phyloP scores from a whole-genome alignment of 2,113 vertebrate species.

The Pseudorasbora parva region DNA sequence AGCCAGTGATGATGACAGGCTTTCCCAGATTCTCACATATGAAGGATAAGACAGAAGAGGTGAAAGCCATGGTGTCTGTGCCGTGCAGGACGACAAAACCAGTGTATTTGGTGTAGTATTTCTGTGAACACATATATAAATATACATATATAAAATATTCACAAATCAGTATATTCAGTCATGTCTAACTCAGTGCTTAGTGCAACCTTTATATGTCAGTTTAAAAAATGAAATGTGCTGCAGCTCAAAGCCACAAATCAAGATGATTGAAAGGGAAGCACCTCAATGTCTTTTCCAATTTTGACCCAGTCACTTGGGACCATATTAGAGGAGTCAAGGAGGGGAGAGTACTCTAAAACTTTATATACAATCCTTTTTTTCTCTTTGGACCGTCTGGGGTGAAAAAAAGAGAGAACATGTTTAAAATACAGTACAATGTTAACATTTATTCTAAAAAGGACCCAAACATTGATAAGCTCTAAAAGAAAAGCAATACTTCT shows the following conservation, averaged over 20 bases:
- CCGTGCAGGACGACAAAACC: conserved; percentile 95
- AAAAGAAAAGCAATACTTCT: not conserved
- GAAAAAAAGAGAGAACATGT: conserved; percentile 27
- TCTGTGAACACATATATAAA: conserved; percentile 74
- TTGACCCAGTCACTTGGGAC: conserved; percentile 89
- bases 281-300: conserved; percentile 84
- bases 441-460: not conserved
- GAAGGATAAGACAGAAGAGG: conserved; percentile 90
- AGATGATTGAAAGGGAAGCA: conserved; percentile 47
- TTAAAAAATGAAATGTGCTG: not conserved
- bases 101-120: conserved; percentile 85
- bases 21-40: conserved; percentile 93
- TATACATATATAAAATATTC: not conserved
- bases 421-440: not conserved
- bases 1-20: conserved; percentile 88
- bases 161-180: not conserved
- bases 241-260: not conserved
- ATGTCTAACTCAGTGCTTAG: not conserved
- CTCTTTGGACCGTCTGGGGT: conserved; percentile 75
- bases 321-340: conserved; percentile 97
- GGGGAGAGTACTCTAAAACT: conserved; percentile 84
- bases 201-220: no score
- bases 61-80: conserved; percentile 97
- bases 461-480: conserved; percentile 34
- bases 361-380: conserved; percentile 89